Base-by-base conservation (phyloP, 2,888 invertebrate genomes). In the Julus scandinavius region DNA sequence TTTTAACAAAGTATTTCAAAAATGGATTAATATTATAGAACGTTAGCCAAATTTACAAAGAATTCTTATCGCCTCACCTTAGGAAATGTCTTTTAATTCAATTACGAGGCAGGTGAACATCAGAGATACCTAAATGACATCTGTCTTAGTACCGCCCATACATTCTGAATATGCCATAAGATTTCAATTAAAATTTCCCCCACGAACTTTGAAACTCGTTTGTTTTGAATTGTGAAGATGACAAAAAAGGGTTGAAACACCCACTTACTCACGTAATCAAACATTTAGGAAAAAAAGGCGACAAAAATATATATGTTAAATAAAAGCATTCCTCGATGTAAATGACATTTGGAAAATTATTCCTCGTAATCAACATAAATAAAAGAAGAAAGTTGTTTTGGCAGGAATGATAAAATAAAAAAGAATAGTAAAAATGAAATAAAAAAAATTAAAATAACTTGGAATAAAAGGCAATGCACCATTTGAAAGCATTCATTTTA, bases 161-260 rank as follows among this genome's bases (percentile, higher is more conserved):
- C 72, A 72, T 29, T 72, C 72, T n/a, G 7, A n/a, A 72, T 29
- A 29, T n/a, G n/a, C 29, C 29, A 72, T 72, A 72, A 72, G 29
- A 72, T n/a, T 72, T 72, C 72, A 72, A 72, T 72, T 72, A 72
- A n/a, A 72, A n/a, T 72, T n/a, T 72, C 72, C 29, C 29, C 72
- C 72, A 29, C 72, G 72, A 72, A 72, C 72, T 72, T 72, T 72
- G 72, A 72, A 72, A 72, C 72, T 9, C 29, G 72, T 72, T 72
- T 72, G n/a, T 9, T 20, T 72, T 29, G 5, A 72, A 72, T 29
- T 72, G 11, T 29, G 20, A n/a, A 29, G 29, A 72, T 72, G 72
- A 72, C 72, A 72, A 72, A n/a, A n/a, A 72, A 72, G 29, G 29
- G 29, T 72, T 72, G 72, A 72, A 72, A 72, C 29, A 72, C 72